Percentiles rank a stretch among this genome's conserved stretches.
These are phyloP conservation scores for Lycaon pictus DNA, from an alignment of 2,113 vertebrate species.

Conservation along the genomic window DNA sequence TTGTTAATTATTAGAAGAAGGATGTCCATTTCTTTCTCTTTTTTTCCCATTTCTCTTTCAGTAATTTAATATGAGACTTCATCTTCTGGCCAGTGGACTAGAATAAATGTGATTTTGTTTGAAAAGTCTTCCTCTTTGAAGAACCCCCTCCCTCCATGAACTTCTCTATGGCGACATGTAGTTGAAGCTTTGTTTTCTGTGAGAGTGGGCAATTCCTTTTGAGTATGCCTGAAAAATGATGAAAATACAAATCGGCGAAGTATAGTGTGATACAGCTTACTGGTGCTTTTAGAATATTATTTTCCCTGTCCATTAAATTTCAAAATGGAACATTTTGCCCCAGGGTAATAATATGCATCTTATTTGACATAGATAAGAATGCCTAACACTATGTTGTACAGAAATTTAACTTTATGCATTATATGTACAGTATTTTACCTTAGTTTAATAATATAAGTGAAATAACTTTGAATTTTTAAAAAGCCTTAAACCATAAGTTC, in stretches of 20 bases:
- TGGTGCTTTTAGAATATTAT: slow-evolving; percentile 4
- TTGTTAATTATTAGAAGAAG: slow-evolving; percentile 38
- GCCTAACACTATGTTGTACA: background rate
- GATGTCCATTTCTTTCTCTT: background rate
- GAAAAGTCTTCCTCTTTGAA: background rate
- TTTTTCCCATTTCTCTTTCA: background rate
- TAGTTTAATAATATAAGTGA: slow-evolving; percentile 44
- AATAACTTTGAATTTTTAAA: slow-evolving; percentile 57
- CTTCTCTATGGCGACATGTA: background rate
- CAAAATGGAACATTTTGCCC: slow-evolving; percentile 36
- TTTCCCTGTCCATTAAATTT: slow-evolving; percentile 34
- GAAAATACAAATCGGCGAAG: slow-evolving; percentile 5
- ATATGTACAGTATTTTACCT: slow-evolving; percentile 18
- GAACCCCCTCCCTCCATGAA: background rate
- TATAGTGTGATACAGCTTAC: background rate
- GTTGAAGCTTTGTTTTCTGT: background rate
- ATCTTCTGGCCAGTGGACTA: background rate
- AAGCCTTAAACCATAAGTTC: background rate
- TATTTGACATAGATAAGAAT: slow-evolving; percentile 8
- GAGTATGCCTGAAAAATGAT: background rate
- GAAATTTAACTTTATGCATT: background rate
- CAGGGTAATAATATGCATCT: background rate
- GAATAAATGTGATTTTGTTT: background rate
- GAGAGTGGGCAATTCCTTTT: background rate
- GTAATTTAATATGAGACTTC: background rate